Percentiles rank a stretch among this genome's conserved stretches.
Conservation (phyloP, 2,888 invertebrate species). For the Xestobium rufovillosum region DNA sequence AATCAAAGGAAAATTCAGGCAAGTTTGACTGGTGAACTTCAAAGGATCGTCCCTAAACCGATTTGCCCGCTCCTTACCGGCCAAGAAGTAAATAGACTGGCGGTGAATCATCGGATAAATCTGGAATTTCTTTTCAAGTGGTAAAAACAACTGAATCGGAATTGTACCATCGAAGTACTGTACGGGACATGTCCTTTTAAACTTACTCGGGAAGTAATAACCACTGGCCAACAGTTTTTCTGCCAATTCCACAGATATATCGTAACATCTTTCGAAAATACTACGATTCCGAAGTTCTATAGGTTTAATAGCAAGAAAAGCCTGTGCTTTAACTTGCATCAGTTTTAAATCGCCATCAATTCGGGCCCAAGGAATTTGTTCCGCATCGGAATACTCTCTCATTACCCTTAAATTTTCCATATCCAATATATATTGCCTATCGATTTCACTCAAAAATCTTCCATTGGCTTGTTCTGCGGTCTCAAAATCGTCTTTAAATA, state of each 20-base stretch:
- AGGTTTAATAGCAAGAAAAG: conserved; percentile 31
- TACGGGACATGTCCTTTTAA: conserved; percentile 59
- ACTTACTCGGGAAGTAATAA: conserved; percentile 55
- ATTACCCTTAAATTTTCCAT: conserved; percentile 42
- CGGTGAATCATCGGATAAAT: conserved; percentile 53
- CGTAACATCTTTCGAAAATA: conserved; percentile 51
- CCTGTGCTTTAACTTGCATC: conserved; percentile 29
- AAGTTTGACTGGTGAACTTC: conserved; percentile 46
- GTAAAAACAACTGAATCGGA: conserved; percentile 47
- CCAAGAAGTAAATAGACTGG: conserved; percentile 53
- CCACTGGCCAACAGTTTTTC: conserved; percentile 51
- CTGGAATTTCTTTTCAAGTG: conserved; percentile 40
- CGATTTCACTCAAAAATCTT: conserved; percentile 44
- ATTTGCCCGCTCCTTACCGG: conserved; percentile 43
- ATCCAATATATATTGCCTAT: conserved; percentile 43
- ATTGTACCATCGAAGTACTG: conserved; percentile 47
- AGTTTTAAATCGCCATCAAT: conserved; percentile 42
- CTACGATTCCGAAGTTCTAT: conserved; percentile 46
- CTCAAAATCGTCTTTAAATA: conserved; percentile 45
- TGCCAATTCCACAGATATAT: conserved; percentile 48
- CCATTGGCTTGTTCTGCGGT: conserved; percentile 45
- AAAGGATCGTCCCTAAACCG: conserved; percentile 52
- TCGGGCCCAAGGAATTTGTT: conserved; percentile 44
- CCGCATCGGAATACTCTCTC: conserved; percentile 39
- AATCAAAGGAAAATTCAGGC: conserved; percentile 43